These are phyloP conservation scores for Apogon talboti DNA, from an alignment of 2,797 vertebrate species.

Conservation along the genomic window DNA sequence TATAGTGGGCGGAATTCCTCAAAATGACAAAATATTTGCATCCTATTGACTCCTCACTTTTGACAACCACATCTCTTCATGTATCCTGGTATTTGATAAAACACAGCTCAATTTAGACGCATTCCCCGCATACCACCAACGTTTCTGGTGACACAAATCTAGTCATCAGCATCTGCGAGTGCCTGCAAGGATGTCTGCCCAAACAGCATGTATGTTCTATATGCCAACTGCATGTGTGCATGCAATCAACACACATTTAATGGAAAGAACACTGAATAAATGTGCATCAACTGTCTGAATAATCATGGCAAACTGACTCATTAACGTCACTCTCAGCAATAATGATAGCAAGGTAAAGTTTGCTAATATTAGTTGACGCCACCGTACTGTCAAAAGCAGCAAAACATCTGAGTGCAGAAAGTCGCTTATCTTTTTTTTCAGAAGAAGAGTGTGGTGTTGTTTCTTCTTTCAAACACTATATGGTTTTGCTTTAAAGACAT, in stretches of 20 bases:
- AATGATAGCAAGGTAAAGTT: too few species aligned
- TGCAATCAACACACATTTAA: conserved; percentile 7
- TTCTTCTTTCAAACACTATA: background rate
- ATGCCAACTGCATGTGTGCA: conserved; percentile 1
- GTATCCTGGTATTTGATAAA: too few species aligned
- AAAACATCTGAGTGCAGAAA: background rate
- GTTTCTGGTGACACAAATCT: conserved; percentile 3
- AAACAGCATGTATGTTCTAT: conserved; percentile 6
- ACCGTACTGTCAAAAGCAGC: too few species aligned
- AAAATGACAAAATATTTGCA: too few species aligned
- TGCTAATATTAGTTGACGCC: too few species aligned
- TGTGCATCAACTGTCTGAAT: conserved; percentile 17
- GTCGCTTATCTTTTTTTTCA: background rate
- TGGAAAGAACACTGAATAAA: background rate
- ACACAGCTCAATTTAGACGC: too few species aligned
- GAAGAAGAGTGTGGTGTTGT: background rate
- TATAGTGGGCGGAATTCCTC: too few species aligned
- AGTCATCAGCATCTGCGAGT: conserved; percentile 16
- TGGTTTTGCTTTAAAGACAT: conserved; percentile 12
- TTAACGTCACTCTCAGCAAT: conserved; percentile 8
- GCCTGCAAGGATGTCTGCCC: conserved; percentile 10
- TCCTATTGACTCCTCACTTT: too few species aligned
- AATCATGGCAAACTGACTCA: background rate
- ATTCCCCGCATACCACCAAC: background rate
- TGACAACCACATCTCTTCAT: too few species aligned